These are phyloP conservation scores for Alouatta caraya DNA, from an alignment of 2,797 vertebrate genomes.

Conservation along the genomic window DNA sequence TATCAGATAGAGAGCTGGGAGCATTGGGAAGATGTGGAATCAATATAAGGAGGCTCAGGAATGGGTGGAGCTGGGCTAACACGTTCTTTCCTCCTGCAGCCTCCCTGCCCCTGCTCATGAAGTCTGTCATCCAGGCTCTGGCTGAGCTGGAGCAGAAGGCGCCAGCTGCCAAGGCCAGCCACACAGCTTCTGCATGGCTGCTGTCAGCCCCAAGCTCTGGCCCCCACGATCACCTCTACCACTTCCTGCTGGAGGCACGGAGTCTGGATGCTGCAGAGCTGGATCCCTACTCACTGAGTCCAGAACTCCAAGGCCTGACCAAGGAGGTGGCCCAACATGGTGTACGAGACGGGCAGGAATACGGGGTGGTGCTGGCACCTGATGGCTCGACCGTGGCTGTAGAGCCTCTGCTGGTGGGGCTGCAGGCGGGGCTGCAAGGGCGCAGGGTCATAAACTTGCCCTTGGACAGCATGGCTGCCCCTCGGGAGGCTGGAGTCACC, in stretches of 20 bases:
- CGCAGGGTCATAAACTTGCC: not conserved
- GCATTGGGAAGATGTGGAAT: not conserved
- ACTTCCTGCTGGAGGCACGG: conserved; percentile 73
- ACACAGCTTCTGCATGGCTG: conserved; percentile 74
- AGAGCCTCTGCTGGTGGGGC: conserved; percentile 86
- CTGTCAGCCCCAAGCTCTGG: conserved; percentile 74
- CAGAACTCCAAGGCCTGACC: conserved; percentile 81
- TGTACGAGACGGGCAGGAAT: conserved; percentile 78
- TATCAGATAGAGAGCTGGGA: not conserved
- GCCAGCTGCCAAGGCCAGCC: not conserved
- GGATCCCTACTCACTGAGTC: not conserved
- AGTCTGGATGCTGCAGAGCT: conserved; percentile 38
- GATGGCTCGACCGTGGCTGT: conserved; percentile 92
- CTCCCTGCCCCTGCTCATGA: conserved; percentile 82
- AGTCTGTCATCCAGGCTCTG: conserved; percentile 83
- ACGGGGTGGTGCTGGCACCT: conserved; percentile 86
- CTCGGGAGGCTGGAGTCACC: not conserved
- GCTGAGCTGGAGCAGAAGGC: conserved; percentile 81
- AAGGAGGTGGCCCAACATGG: conserved; percentile 80
- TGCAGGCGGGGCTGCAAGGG: conserved; percentile 85
- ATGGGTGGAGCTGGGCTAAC: not conserved
- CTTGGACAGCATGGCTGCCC: not conserved
- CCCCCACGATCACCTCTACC: conserved; percentile 75
- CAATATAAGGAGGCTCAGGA: not conserved
- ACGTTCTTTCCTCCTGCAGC: conserved; percentile 62